phyloP scores from a whole-genome alignment of 2,797 vertebrate species.

The Enteromius treurensis region DNA sequence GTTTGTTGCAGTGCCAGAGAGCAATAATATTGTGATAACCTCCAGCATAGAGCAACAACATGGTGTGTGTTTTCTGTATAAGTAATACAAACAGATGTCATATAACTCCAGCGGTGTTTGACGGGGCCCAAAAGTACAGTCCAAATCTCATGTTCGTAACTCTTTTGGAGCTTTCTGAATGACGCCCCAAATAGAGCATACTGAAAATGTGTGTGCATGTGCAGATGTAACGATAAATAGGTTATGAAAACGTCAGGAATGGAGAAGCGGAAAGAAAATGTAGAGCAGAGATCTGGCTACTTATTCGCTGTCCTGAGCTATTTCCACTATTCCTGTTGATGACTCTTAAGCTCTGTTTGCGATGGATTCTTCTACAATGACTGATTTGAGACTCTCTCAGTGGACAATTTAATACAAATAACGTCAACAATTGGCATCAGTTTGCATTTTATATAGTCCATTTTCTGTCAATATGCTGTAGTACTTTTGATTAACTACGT shows the following conservation, averaged over 20 bases:
- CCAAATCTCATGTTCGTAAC: constrained; percentile 8
- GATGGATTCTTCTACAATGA: not conserved
- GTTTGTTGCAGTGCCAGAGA: not conserved
- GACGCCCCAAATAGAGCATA: not conserved
- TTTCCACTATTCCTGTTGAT: constrained; percentile 14
- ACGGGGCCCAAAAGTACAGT: not conserved
- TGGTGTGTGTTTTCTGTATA: not conserved
- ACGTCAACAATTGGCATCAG: not conserved
- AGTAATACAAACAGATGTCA: constrained; percentile 9
- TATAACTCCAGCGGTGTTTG: not conserved
- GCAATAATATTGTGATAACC: constrained; percentile 3
- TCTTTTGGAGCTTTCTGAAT: constrained; percentile 7
- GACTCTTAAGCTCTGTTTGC: not conserved
- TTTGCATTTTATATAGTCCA: not conserved
- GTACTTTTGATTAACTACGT: not conserved
- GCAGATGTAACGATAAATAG: constrained; percentile 21
- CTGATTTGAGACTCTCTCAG: not conserved
- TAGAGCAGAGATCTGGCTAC: constrained; percentile 14
- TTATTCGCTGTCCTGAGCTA: constrained; percentile 10
- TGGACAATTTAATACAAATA: not conserved
- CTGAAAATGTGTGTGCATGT: not conserved
- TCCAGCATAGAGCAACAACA: not conserved
- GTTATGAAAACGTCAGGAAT: constrained; percentile 17
- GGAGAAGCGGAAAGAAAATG: not conserved
- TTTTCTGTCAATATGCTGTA: not conserved